Base-by-base conservation (phyloP, 1,140 invertebrate species). In the Cotesia typhae region DNA sequence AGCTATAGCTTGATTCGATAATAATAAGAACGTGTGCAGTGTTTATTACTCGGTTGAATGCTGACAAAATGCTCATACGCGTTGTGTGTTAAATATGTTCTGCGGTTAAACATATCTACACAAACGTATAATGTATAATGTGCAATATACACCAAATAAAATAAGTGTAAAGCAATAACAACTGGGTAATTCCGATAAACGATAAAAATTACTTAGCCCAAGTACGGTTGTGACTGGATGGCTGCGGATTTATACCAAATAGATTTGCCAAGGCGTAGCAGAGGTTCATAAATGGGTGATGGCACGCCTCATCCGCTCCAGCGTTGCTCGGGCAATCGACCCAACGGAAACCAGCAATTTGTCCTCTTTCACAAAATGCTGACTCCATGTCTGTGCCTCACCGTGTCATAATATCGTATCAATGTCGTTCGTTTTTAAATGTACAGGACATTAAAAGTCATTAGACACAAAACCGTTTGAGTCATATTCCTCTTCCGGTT, bases 261-360 rank as follows among this genome's bases (percentile, higher is more conserved):
- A 72, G 72, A 76, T 74, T 74, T 57, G 69, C 73, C 68, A 77
- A 78, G 77, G 76, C 75, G 78, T 79, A 81, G 76, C 78, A 83
- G 41, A 47, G 78, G 77, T 83, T 83, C 79, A 81, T 81, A 83
- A 83, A 80, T 78, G 78, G 77, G 10, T 47, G 41, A 47, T 67
- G 82, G 80, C 82, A 79, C 78, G 79, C 82, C 82, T 84, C 75
- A 83, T 84, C 82, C 81, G 81, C 79, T 82, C 73, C 73, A 74
- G 73, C 76, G 77, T 82, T 74, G 75, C 77, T 76, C 69, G 61
- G 71, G 70, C 71, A 72, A 72, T 72, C 71, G 71, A 69, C 70
- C 72, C 71, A 74, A 79, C 75, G 82, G 82, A 84, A 81, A 72
- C 76, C 68, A 67, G 75, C 79, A 77, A 82, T 84, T 84, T 82